Base-by-base conservation (phyloP, 2,888 invertebrate species). In the Noctua janthina region DNA sequence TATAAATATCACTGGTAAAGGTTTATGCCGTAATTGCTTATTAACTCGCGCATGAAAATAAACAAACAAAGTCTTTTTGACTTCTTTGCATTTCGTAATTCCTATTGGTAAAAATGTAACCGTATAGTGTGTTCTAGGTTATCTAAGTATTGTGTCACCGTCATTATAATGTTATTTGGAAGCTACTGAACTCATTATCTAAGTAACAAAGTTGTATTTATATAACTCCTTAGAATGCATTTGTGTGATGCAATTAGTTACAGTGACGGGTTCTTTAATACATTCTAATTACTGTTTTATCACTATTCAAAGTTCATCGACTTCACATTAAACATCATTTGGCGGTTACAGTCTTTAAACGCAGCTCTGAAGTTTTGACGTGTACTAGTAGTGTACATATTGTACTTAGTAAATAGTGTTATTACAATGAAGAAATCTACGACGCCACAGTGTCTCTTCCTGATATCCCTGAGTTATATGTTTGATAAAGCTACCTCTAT, bases 11-110 rank as follows among this genome's bases (percentile, higher is more conserved):
- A 49, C 35, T 23, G 11, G 35, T 35, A 23, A 69, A 64, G 17
- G 35, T 29, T 17, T n/a, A 72, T 86, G 68, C 59, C 74, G 79
- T 79, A 82, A 86, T 66, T 54, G 73, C 46, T 64, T 70, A 80
- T 76, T 46, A 81, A 56, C 35, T 66, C 54, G 20, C 15, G 23
- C 54, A 20, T 62, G 71, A 75, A 79, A 83, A 80, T 69, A 86
- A 85, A 85, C 76, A 85, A 84, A 74, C 85, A 82, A 66, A 43
- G 13, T 4, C 17, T 29, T 56, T 64, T 64, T 23, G 4, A 49
- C 29, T 43, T 35, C 8, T 51, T 54, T 23, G 49, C 11, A 15
- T 54, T 23, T 66, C 20, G 46, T 76, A 74, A 62, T 59, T 4
- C 13, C 29, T 72, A 23, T 76, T 69, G 76, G 49, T 64, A 69